A percentile compares a stretch with the other conserved stretches of the same genome.
Evolutionary conservation across 2,888 invertebrate genomes (phyloP).

Genomic region (Ochropleura plecta): DNA sequence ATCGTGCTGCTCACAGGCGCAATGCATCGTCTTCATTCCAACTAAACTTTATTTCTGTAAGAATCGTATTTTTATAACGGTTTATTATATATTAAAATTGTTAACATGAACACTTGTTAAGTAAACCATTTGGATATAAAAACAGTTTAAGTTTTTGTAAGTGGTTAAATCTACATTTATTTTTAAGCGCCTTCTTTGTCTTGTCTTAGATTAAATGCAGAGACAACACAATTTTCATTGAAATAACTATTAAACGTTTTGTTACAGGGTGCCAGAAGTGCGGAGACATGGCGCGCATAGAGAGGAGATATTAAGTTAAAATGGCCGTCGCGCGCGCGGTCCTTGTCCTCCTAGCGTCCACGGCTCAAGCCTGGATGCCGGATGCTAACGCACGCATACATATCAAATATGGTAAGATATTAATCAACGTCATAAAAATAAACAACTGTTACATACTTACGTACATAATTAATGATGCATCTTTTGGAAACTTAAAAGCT

Average conservation of each 20-base stretch:
- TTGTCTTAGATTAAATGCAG: neutral
- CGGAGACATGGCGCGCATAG: constrained; percentile 84
- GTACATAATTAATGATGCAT: constrained; percentile 10
- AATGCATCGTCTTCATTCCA: neutral
- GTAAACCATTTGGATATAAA: neutral
- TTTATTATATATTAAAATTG: neutral
- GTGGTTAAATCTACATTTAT: neutral
- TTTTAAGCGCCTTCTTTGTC: neutral
- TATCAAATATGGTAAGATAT: constrained; percentile 90
- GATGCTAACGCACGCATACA: constrained; percentile 93
- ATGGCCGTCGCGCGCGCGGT: constrained; percentile 90
- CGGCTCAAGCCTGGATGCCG: constrained; percentile 93
- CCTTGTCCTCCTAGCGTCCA: constrained; percentile 89
- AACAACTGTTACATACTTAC: neutral
- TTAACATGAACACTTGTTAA: neutral
- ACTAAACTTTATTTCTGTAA: neutral
- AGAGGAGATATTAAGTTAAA: constrained; percentile 83
- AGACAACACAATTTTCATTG: neutral
- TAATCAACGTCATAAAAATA: neutral
- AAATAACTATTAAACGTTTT: constrained; percentile 58
- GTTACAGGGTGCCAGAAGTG: constrained; percentile 79
- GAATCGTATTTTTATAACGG: neutral
- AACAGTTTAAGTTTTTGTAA: no score
- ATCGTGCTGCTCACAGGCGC: neutral
- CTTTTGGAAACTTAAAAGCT: constrained; percentile 7